Base-by-base conservation (phyloP, 1,140 invertebrate genomes). In the Tetragonula clypearis region DNA sequence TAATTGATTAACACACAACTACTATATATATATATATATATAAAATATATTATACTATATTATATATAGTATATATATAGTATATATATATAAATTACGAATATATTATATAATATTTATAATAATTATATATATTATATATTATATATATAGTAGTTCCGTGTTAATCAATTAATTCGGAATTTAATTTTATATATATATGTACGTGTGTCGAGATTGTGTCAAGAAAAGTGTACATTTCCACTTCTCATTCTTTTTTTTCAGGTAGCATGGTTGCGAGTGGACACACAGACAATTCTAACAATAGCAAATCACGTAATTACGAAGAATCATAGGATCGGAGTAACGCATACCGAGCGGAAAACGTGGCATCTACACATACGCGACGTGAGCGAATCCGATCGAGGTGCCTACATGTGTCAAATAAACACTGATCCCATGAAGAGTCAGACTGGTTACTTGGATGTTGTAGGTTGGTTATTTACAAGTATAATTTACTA, bases 361-460 rank as follows among this genome's bases (percentile, higher is more conserved):
- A 96, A 97, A 65, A 97, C 97, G 1, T 98, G 98, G 98, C 97
- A 97, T 93, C 95, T 98, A 19, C 97, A 98, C 90, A 97, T 98
- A 90, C 96, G 97, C 73, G 97, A 98, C 91, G 97, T 98, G 1
- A 95, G 96, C 23, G 96, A 97, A 92, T 95, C 96, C 1, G 98
- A 98, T 94, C 95, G 96, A 26, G 98, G 97, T 41, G 97, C 97
- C 96, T 98, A 98, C 93, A 98, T 98, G 97, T 98, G 97, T 93
- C 97, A 98, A 95, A 97, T 99, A 86, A 99, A 99, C 94, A 98
- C 98, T 8, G 97, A 98, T 92, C 97, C 98, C 0, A 98, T 99
- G 97, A 98, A 98, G 92, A 98, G 97, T 92, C 97, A 98, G 95
- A 96, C 97, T 49, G 98, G 98, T 11, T 98, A 98, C 93, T 95